Percentiles rank a stretch among this genome's conserved stretches.
phyloP scores from a whole-genome alignment of 2,113 vertebrate genomes.

The Microcebus tavaratra region DNA sequence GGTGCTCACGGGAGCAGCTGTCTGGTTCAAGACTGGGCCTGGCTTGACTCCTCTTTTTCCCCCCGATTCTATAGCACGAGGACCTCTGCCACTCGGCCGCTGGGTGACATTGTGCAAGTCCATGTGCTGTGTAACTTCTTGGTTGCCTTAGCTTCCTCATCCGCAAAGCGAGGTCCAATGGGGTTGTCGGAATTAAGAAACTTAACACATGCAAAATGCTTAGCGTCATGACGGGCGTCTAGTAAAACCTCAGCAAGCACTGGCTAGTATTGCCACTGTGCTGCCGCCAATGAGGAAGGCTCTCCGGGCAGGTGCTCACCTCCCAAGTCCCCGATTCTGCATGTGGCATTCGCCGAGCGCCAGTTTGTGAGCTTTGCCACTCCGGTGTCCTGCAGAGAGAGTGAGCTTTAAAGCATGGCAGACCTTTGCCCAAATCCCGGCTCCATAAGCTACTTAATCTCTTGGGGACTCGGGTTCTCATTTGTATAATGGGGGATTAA shows the following conservation, averaged over 20 bases:
- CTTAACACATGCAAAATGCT: background rate
- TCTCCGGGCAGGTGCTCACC: background rate
- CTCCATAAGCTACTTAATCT: slow-evolving; percentile 11
- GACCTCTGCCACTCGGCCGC: background rate
- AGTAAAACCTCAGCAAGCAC: background rate
- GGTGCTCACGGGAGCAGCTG: background rate
- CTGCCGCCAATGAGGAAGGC: background rate
- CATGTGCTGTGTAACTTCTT: background rate
- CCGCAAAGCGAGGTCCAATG: background rate
- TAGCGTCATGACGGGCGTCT: background rate
- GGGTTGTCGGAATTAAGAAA: background rate
- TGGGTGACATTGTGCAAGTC: background rate
- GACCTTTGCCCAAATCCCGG: background rate
- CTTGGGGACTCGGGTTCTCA: background rate
- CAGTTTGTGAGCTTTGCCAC: background rate
- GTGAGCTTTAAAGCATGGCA: background rate
- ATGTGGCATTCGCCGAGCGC: background rate
- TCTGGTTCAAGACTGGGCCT: background rate
- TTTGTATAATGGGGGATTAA: slow-evolving; percentile 55
- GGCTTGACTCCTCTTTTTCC: background rate
- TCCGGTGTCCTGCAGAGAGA: background rate
- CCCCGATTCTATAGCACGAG: background rate
- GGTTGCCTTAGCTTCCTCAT: background rate
- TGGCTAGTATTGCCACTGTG: background rate
- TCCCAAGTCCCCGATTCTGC: background rate